Evolutionary conservation across 1,140 invertebrate species (phyloP).

Genomic region (Halyomorpha halys): DNA sequence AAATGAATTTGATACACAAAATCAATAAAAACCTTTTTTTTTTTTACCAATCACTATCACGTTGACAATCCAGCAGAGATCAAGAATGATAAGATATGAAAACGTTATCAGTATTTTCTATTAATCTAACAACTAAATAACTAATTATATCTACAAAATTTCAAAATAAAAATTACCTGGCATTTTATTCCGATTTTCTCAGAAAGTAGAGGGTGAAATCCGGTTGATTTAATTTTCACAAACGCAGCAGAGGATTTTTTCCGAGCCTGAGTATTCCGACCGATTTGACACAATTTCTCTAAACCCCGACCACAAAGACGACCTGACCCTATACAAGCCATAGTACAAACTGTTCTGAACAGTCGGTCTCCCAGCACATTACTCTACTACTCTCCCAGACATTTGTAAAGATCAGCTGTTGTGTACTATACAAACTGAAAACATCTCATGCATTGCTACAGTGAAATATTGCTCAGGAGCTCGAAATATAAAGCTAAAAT

Average conservation of each 20-base stretch:
- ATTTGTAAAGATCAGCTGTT: slow-evolving; percentile 22
- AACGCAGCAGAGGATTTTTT: slow-evolving; percentile 42
- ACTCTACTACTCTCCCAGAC: slow-evolving; percentile 14
- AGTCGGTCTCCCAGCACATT: slow-evolving; percentile 26
- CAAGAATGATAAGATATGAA: too few species aligned
- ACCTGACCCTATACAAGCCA: slow-evolving; percentile 65
- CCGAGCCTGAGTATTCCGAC: slow-evolving; percentile 47
- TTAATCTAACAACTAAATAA: too few species aligned
- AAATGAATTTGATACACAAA: too few species aligned
- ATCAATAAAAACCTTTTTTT: too few species aligned
- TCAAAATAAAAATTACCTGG: slow-evolving; percentile 36
- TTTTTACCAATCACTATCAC: too few species aligned
- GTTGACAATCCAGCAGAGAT: too few species aligned
- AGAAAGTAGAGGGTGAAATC: slow-evolving; percentile 38
- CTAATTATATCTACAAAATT: too few species aligned
- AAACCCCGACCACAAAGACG: slow-evolving; percentile 62
- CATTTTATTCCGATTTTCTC: slow-evolving; percentile 43
- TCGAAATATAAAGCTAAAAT: too few species aligned
- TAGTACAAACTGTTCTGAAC: slow-evolving; percentile 56
- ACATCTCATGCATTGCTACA: background rate
- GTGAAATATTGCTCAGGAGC: too few species aligned
- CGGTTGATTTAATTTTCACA: slow-evolving; percentile 48
- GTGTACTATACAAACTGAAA: slow-evolving; percentile 1
- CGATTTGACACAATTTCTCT: slow-evolving; percentile 63
- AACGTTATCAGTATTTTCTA: too few species aligned